Base-by-base conservation (phyloP, 2,888 invertebrate species). In the Branchellion lobata region DNA sequence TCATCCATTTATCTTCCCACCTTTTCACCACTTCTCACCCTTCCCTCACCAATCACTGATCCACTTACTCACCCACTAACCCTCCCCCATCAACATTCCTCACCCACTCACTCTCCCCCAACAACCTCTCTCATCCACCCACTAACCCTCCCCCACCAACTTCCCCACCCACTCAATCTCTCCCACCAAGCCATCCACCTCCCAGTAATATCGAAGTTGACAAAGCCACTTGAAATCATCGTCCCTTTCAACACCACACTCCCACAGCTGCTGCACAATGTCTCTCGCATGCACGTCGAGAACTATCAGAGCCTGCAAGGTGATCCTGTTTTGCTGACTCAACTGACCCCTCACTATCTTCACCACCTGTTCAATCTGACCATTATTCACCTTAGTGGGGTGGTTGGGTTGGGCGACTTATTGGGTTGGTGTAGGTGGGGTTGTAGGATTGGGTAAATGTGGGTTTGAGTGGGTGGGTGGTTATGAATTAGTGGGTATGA, bases 361-460 rank as follows among this genome's bases (percentile, higher is more conserved):
- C 0, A 96, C 94, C 83, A 95, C 92, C 84, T 92, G 92, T 31
- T 91, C 91, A 81, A 95, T 93, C 78, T 95, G 94, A 31, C 85
- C 85, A 83, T 93, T 93, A 85, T 93, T 93, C 82, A 91, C 90
- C 33, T 77, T 40, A n/a, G n/a, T n/a, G 40, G 40, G 40, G 40
- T 40, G 40, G 40, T 14, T 40, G 40, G 40, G 40, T 40, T 8
- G 14, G 40, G 14, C 8, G 40, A 40, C 14, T 40, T 8, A 40
- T 40, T 14, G 40, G 14, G 40, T 40, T 40, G 5, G 5, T 40
- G 5, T 40, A 8, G 14, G 40, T 8, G 40, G n/a, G n/a, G n/a
- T n/a, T n/a, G n/a, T n/a, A n/a, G n/a, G n/a, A n/a, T n/a, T n/a
- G n/a, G n/a, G n/a, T n/a, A n/a, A n/a, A n/a, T n/a, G n/a, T n/a